Conservation (phyloP, 2,113 vertebrate genomes). For the Sinocyclocheilus rhinocerous region DNA sequence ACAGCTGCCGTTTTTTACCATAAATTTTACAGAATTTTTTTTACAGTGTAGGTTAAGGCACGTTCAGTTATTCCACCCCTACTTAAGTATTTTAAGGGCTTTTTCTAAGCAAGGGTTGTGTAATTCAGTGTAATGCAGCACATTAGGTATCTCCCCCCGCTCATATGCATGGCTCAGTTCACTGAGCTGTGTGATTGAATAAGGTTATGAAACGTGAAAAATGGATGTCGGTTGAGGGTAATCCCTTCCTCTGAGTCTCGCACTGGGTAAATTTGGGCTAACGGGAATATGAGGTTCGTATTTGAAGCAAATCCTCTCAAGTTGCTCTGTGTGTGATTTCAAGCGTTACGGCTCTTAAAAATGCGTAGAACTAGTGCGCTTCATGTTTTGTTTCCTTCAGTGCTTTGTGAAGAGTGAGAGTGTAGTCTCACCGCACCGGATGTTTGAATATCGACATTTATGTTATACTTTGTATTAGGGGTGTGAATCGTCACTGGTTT, state of each 20-base stretch:
- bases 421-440: neutral
- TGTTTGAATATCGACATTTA: neutral
- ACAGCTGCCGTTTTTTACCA: too few relatives aligned
- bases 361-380: neutral
- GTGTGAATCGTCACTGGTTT: too few relatives aligned
- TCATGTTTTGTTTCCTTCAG: neutral
- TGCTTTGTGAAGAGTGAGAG: neutral
- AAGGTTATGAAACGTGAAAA: constrained; percentile 45
- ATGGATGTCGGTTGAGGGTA: neutral
- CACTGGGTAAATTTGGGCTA: neutral
- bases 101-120: constrained; percentile 15
- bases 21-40: too few relatives aligned
- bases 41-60: neutral
- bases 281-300: neutral
- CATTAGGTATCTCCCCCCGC: constrained; percentile 15
- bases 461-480: too few relatives aligned
- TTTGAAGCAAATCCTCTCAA: neutral
- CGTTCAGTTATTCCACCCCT: neutral
- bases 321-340: neutral
- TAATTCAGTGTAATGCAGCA: constrained; percentile 20
- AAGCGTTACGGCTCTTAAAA: neutral
- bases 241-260: neutral
- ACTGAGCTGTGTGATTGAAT: constrained; percentile 51
- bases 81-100: constrained; percentile 14
- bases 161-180: constrained; percentile 37